Conservation (phyloP, 2,888 invertebrate genomes). For the Coenonympha glycerion region DNA sequence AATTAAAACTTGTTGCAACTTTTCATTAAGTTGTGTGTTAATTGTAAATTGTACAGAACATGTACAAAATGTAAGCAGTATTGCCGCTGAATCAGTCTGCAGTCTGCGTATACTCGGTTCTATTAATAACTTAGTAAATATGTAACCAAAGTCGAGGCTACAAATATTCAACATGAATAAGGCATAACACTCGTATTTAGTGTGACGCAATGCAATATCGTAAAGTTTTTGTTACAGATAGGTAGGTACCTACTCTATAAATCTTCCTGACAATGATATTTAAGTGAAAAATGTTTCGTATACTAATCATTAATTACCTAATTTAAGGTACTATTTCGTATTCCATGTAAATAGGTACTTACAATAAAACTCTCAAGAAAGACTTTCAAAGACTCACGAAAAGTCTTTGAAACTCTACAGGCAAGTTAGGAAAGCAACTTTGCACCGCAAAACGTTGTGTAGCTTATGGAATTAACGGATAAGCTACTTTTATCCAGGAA, state of each 20-base stretch:
- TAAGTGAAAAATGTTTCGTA: no score
- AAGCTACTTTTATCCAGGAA: no score
- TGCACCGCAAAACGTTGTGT: no score
- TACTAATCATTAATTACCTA: no score
- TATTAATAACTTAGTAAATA: slow-evolving; percentile 59
- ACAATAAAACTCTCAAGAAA: no score
- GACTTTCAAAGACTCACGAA: no score
- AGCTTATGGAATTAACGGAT: no score
- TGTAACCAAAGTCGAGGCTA: slow-evolving; percentile 59
- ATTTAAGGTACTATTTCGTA: no score
- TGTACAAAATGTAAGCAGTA: slow-evolving; percentile 19
- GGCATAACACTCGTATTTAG: slow-evolving; percentile 25
- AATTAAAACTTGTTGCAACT: neutral
- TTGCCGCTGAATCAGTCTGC: slow-evolving; percentile 41
- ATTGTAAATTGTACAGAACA: neutral
- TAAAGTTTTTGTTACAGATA: slow-evolving; percentile 10
- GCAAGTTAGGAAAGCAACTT: no score
- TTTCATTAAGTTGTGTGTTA: neutral
- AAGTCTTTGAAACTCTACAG: no score
- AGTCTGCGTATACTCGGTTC: slow-evolving; percentile 43
- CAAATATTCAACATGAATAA: slow-evolving; percentile 50
- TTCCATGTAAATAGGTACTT: no score
- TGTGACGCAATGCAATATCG: slow-evolving; percentile 26
- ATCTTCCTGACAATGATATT: no score
- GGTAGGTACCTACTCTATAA: neutral